These are phyloP conservation scores for Pedionomus torquatus DNA, from an alignment of 2,113 vertebrate genomes.

Conservation along the genomic window DNA sequence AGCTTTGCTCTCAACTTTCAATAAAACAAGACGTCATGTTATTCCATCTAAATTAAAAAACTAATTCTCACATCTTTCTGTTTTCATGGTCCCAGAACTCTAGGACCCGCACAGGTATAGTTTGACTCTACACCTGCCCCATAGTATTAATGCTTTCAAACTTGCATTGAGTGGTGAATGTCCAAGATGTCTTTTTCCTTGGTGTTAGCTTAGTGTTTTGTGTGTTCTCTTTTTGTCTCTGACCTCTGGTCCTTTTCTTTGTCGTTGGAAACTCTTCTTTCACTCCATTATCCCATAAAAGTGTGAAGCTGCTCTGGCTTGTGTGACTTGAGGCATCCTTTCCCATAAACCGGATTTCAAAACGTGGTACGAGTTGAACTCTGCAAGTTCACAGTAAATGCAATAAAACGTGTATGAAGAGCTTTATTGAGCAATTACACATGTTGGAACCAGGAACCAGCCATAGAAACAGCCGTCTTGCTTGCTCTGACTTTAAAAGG, in stretches of 20 bases:
- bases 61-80: background rate
- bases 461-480: background rate
- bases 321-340: background rate
- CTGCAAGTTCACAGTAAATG: background rate
- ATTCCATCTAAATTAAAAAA: background rate
- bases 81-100: background rate
- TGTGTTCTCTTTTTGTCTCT: background rate
- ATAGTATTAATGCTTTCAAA: background rate
- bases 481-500: background rate
- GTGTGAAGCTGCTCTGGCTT: background rate
- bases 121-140: background rate
- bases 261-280: background rate
- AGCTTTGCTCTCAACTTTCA: background rate
- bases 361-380: background rate
- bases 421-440: background rate
- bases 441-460: background rate
- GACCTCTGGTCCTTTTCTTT: background rate
- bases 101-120: background rate
- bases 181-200: background rate
- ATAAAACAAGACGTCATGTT: background rate
- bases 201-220: background rate
- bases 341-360: background rate
- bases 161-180: background rate
- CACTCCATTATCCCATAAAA: background rate
- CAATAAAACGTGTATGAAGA: background rate